phyloP scores from a whole-genome alignment of 2,113 vertebrate species.

The Anarrhichthys ocellatus region DNA sequence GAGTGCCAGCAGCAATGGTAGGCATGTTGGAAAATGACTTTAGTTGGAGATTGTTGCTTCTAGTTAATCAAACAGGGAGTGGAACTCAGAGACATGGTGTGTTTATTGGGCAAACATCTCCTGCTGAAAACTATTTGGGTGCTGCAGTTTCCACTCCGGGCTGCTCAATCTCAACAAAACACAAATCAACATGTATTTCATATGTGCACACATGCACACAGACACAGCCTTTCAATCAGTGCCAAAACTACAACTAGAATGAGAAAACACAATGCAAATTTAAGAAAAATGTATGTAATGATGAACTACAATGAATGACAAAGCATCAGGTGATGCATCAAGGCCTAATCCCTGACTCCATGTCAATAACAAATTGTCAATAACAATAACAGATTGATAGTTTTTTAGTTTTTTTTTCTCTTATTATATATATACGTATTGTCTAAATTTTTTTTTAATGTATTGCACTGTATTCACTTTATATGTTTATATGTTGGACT shows the following conservation, averaged over 20 bases:
- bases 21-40: slow-evolving; percentile 40
- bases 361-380: too few relatives aligned
- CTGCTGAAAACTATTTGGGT: slow-evolving; percentile 55
- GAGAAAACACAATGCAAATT: not conserved
- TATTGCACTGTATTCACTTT: too few relatives aligned
- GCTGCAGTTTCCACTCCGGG: slow-evolving; percentile 15
- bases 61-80: slow-evolving; percentile 49
- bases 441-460: too few relatives aligned
- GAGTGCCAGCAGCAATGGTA: slow-evolving; percentile 61
- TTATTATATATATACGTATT: too few relatives aligned
- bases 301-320: too few relatives aligned
- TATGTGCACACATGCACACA: not conserved
- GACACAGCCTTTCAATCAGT: slow-evolving; percentile 1
- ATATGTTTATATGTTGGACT: too few relatives aligned
- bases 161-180: slow-evolving; percentile 32
- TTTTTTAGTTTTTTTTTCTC: too few relatives aligned
- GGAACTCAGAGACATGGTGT: slow-evolving; percentile 36
- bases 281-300: too few relatives aligned
- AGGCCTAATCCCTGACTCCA: too few relatives aligned
- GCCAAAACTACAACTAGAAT: slow-evolving; percentile 1
- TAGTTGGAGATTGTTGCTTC: slow-evolving; percentile 34
- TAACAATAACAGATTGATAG: too few relatives aligned
- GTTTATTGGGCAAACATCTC: slow-evolving; percentile 53
- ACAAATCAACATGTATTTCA: slow-evolving; percentile 17
- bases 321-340: too few relatives aligned